Percentiles rank a stretch among this genome's conserved stretches.
phyloP scores from a whole-genome alignment of 2,113 vertebrate genomes.

The Columba janthina region DNA sequence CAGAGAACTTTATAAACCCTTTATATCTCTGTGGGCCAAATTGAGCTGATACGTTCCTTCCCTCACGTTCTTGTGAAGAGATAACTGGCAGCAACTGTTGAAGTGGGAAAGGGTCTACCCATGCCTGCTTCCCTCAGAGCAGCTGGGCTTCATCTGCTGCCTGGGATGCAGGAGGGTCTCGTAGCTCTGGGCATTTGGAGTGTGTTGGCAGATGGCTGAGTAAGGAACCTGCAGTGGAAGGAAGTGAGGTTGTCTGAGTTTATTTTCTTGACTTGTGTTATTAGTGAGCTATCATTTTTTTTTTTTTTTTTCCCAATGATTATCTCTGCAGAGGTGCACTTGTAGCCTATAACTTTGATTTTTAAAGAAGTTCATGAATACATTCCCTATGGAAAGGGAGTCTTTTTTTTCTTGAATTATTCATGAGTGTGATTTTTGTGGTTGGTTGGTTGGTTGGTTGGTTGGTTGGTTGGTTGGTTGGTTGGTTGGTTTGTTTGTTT shows the following conservation, averaged over 20 bases:
- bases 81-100: neutral
- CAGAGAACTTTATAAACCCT: neutral
- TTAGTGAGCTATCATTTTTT: neutral
- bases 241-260: neutral
- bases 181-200: accelerated
- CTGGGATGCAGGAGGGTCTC: neutral
- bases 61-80: neutral
- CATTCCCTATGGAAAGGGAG: neutral
- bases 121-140: neutral
- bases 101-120: neutral
- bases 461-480: too few relatives aligned
- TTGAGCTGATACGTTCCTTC: neutral
- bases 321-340: neutral
- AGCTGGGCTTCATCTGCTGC: neutral
- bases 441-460: too few relatives aligned
- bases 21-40: neutral
- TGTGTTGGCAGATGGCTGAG: neutral
- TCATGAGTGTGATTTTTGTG: neutral
- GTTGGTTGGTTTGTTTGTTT: too few relatives aligned
- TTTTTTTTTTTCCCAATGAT: accelerated
- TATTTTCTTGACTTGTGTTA: neutral
- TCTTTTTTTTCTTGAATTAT: neutral
- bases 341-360: neutral
- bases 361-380: neutral
- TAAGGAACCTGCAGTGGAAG: neutral